phyloP scores from a whole-genome alignment of 2,888 invertebrate genomes.

The Trypoxylon attenuatum region DNA sequence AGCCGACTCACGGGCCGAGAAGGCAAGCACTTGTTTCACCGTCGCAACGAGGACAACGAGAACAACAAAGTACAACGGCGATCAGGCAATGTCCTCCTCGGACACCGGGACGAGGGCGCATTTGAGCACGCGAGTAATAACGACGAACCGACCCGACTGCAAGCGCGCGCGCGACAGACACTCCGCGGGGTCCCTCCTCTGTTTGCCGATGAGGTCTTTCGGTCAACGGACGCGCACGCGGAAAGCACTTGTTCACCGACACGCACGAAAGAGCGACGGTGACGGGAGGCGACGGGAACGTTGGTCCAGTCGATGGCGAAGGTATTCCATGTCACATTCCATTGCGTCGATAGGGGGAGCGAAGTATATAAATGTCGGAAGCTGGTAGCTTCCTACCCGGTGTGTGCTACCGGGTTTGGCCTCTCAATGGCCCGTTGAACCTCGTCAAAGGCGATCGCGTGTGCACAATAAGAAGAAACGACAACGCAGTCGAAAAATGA shows the following conservation, averaged over 20 bases:
- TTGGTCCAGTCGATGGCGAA: not conserved
- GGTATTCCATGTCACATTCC: too few species aligned
- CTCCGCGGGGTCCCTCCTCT: not conserved
- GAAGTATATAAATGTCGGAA: slow-evolving; percentile 16
- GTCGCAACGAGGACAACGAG: slow-evolving; percentile 20
- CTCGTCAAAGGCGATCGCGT: slow-evolving; percentile 27
- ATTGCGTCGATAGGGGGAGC: too few species aligned
- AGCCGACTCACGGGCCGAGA: too few species aligned
- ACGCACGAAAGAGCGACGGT: not conserved
- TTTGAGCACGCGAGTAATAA: not conserved
- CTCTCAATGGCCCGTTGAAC: slow-evolving; percentile 56
- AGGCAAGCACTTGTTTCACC: slow-evolving; percentile 33
- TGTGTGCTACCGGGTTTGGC: slow-evolving; percentile 53
- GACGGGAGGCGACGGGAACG: not conserved
- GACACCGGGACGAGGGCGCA: not conserved
- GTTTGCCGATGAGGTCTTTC: slow-evolving; percentile 6
- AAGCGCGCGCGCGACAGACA: not conserved
- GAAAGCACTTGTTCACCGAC: slow-evolving; percentile 5
- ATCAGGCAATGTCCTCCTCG: slow-evolving; percentile 3
- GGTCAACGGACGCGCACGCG: not conserved
- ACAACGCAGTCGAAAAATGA: too few species aligned
- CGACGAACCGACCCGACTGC: too few species aligned
- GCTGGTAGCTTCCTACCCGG: slow-evolving; percentile 59
- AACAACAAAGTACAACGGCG: slow-evolving; percentile 22
- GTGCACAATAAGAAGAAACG: too few species aligned